Base-by-base conservation (phyloP, 1,140 invertebrate genomes). In the Brachystomella parvula region DNA sequence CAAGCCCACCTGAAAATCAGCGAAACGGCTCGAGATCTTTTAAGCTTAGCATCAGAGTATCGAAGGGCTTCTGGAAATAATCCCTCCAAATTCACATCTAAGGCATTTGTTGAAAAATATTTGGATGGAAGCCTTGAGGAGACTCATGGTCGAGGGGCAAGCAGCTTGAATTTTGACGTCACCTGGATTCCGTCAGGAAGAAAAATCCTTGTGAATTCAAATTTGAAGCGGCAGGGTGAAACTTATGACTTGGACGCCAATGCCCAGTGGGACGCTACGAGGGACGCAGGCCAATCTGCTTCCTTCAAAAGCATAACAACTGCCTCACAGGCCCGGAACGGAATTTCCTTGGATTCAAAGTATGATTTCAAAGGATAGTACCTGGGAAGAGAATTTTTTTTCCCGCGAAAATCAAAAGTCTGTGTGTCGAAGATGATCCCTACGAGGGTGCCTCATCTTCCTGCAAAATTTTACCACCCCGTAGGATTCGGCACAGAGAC, bases 251-350 rank as follows among this genome's bases (percentile, higher is more conserved):
- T 73, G 0, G 60, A 70, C 49, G 66, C 65, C 19, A 56, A 61
- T 35, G 17, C 69, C 29, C 61, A 73, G 35, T 73, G 71, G 71
- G 71, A 73, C 60, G 71, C 66, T 32, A 61, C 65, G 1, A 44
- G 63, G 19, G 66, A 72, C 65, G 1, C 64, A 0, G 58, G 47
- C 35, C 67, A 65, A 57, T 47, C 59, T 6, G 63, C 66, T 49
- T 35, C 47, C 21, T 44, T 72, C 29, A 67, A 68, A 31, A 72
- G 68, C 47, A 24, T 47, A 21, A 69, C 61, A 2, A 67, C 47
- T 39, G 35, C 35, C 9, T 59, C 15, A 12, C 65, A 17, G 17
- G 2, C 6, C 17, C 57, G 9, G 47, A 47, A 59, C 61, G 63
- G 58, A 57, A 53, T 67, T 15, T 21, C 39, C 19, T 26, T 69